Conservation (phyloP, 2,888 invertebrate genomes). For the Spodoptera littoralis region DNA sequence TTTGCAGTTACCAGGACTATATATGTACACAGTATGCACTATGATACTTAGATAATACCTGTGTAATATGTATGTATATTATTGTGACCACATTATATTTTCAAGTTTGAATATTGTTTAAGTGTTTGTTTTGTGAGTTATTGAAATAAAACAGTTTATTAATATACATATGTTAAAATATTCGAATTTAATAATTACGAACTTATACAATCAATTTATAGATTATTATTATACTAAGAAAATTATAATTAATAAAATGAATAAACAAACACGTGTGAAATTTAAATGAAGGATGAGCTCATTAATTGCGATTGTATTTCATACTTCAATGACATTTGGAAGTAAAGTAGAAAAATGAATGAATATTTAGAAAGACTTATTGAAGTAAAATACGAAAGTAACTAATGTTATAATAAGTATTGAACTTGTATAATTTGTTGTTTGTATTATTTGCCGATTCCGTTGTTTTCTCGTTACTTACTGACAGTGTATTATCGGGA, state of each 20-base stretch:
- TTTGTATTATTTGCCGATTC: constrained; percentile 61
- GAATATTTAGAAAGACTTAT: constrained; percentile 89
- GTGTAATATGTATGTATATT: constrained; percentile 68
- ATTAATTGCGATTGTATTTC: constrained; percentile 88
- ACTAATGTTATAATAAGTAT: constrained; percentile 86
- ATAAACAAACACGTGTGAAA: constrained; percentile 88
- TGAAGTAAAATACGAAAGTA: constrained; percentile 87
- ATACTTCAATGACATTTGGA: constrained; percentile 88
- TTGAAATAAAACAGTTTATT: constrained; percentile 88
- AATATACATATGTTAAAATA: constrained; percentile 90
- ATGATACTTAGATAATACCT: constrained; percentile 71
- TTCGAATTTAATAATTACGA: constrained; percentile 90
- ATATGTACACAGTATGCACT: constrained; percentile 58
- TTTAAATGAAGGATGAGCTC: constrained; percentile 84
- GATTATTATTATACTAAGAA: constrained; percentile 89
- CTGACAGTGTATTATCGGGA: constrained; percentile 55
- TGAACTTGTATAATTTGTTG: constrained; percentile 78
- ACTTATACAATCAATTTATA: constrained; percentile 89
- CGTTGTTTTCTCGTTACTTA: constrained; percentile 54
- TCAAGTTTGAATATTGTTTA: constrained; percentile 75
- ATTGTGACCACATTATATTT: constrained; percentile 79
- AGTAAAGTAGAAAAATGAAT: constrained; percentile 87
- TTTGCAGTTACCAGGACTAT: constrained; percentile 59
- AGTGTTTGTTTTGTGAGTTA: constrained; percentile 82
- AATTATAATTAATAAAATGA: constrained; percentile 88